Percentiles rank a stretch among this genome's conserved stretches.
phyloP scores from a whole-genome alignment of 1,140 invertebrate genomes.

The Tribolium madens region DNA sequence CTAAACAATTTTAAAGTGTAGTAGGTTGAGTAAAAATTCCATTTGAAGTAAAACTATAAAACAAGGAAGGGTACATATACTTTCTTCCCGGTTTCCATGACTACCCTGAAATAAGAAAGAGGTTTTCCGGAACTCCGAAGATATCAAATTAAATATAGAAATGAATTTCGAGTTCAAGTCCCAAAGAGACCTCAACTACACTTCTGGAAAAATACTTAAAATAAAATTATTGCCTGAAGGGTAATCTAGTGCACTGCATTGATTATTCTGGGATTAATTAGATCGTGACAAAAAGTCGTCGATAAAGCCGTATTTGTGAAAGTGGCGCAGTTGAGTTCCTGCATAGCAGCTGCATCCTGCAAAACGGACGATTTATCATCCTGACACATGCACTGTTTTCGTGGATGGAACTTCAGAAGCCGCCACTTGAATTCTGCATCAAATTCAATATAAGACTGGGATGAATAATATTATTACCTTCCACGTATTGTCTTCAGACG shows the following conservation, averaged over 20 bases:
- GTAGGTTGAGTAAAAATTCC: slow-evolving; percentile 39
- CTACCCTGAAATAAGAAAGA: slow-evolving; percentile 51
- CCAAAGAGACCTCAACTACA: slow-evolving; percentile 47
- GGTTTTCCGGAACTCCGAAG: slow-evolving; percentile 45
- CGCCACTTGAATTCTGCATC: slow-evolving; percentile 10
- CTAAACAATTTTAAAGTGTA: slow-evolving; percentile 33
- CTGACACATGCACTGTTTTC: slow-evolving; percentile 35
- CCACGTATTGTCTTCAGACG: slow-evolving; percentile 20
- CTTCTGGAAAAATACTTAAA: slow-evolving; percentile 55
- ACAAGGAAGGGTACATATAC: slow-evolving; percentile 37
- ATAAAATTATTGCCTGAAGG: slow-evolving; percentile 50
- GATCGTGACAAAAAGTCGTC: neutral
- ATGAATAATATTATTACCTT: slow-evolving; percentile 27
- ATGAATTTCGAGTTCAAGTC: slow-evolving; percentile 52
- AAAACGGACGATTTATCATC: slow-evolving; percentile 36
- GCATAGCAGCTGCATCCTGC: slow-evolving; percentile 25
- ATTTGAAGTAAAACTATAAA: slow-evolving; percentile 43
- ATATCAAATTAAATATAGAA: slow-evolving; percentile 59
- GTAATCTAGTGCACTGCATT: neutral
- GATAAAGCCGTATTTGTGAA: too few relatives aligned
- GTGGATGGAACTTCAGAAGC: slow-evolving; percentile 5
- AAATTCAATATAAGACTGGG: neutral
- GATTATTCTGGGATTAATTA: slow-evolving; percentile 11
- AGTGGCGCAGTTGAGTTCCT: too few relatives aligned
- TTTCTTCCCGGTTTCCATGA: slow-evolving; percentile 49